Conservation (phyloP, 2,113 vertebrate genomes). For the Neogale vison region DNA sequence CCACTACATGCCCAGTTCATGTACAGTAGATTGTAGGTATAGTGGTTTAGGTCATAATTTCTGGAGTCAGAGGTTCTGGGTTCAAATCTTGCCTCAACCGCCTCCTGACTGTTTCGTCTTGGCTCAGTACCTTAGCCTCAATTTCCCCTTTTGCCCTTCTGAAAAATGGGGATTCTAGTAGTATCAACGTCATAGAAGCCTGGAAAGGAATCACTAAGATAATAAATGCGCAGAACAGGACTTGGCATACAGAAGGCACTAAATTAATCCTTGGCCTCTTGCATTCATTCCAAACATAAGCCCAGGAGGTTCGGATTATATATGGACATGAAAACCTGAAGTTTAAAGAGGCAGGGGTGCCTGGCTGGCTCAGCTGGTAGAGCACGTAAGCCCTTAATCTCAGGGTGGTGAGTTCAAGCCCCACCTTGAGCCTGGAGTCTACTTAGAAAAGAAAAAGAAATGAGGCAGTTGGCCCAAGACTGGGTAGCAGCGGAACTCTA, state of each 20-base stretch:
- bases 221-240: background rate
- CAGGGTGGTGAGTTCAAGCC: background rate
- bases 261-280: background rate
- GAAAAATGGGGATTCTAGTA: background rate
- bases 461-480: background rate
- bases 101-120: background rate
- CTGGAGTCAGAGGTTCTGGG: background rate
- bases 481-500: background rate
- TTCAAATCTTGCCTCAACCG: background rate
- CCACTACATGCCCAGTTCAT: rapidly evolving
- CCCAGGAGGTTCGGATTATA: background rate
- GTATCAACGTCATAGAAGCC: background rate
- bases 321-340: background rate
- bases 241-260: background rate
- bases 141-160: background rate
- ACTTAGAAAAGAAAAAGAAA: background rate
- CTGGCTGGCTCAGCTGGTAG: background rate
- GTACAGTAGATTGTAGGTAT: rapidly evolving
- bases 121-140: background rate
- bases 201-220: background rate
- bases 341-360: background rate
- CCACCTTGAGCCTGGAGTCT: background rate
- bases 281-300: background rate
- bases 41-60: background rate
- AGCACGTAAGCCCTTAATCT: background rate